Evolutionary conservation across 2,888 invertebrate species (phyloP), one percentile per base, ranked within the genome.

Genomic region (Pollenia amentaria): DNA sequence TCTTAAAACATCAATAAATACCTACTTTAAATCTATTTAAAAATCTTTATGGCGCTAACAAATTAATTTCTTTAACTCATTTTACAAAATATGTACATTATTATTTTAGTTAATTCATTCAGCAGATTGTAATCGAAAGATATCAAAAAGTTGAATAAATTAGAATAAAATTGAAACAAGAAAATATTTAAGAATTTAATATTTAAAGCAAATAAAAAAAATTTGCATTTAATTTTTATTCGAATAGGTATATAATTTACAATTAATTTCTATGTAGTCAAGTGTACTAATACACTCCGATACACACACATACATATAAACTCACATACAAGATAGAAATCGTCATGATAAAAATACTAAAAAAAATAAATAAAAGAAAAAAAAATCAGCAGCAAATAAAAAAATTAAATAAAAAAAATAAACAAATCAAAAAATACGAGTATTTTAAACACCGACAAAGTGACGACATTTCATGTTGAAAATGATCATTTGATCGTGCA

Each of bases 391-490:
- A 76, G 18, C 29, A 77, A 55, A 40, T 29, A 10, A 57, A 53
- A 57, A 42, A 21, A n/a, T n/a, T n/a, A 8, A 40, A 60, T 60
- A 40, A n/a, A 62, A 72, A 38, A 38, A 72, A 38, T 21, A 73
- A 70, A 79, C 55, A 75, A 57, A 42, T 21, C 48, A 60, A 75
- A 81, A 48, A 70, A 78, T 75, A 70, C 44, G 55, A 64, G 69
- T 62, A 79, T 79, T 80, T 79, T 75, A 75, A 86, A 86, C 84
- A 80, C 87, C 87, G 87, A 80, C 84, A 87, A 87, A 84, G 87
- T 87, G 87, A 87, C 87, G 87, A 87, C 87, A 87, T 80, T 83
- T 84, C 72, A 80, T 77, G 80, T 73, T 44, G 60, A 64, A 72
- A 80, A 64, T 72, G 72, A 76, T 62, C 80, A 80, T 60, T 77